phyloP scores from a whole-genome alignment of 2,888 invertebrate genomes.

The Sminthurinus aureus region DNA sequence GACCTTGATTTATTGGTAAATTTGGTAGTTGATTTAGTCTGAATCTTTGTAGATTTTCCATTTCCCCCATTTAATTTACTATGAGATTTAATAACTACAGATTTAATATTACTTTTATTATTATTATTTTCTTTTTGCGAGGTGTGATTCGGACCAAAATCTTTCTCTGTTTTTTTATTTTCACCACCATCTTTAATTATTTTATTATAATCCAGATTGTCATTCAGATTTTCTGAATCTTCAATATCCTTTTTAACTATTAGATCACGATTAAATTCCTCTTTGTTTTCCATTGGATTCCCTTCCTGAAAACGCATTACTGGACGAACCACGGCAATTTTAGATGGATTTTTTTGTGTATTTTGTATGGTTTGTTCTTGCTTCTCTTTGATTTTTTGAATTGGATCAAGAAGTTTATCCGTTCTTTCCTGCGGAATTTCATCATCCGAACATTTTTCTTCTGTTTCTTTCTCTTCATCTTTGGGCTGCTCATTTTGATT shows the following conservation, averaged over 20 bases:
- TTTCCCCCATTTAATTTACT: neutral
- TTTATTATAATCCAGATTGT: neutral
- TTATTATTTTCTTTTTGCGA: neutral
- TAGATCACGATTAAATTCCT: too few species aligned
- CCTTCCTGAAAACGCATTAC: slow-evolving; percentile 32
- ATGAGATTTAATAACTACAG: neutral
- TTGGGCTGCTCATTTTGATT: neutral
- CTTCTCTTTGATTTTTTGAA: neutral
- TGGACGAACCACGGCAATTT: slow-evolving; percentile 56
- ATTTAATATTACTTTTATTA: neutral
- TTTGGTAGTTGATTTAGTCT: neutral
- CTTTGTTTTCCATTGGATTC: neutral
- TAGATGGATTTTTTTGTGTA: slow-evolving; percentile 12
- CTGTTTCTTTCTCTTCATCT: neutral
- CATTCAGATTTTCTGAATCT: neutral
- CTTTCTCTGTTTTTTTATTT: neutral
- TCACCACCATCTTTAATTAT: neutral
- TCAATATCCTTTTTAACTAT: too few species aligned
- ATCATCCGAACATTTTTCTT: neutral
- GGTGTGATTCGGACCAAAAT: neutral
- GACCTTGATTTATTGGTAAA: neutral
- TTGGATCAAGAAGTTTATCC: too few species aligned
- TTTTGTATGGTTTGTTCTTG: neutral
- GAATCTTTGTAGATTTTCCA: neutral
- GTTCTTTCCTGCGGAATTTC: too few species aligned